These are phyloP conservation scores for Rousettus madagascariensis DNA, from an alignment of 2,797 vertebrate genomes.

Conservation along the genomic window DNA sequence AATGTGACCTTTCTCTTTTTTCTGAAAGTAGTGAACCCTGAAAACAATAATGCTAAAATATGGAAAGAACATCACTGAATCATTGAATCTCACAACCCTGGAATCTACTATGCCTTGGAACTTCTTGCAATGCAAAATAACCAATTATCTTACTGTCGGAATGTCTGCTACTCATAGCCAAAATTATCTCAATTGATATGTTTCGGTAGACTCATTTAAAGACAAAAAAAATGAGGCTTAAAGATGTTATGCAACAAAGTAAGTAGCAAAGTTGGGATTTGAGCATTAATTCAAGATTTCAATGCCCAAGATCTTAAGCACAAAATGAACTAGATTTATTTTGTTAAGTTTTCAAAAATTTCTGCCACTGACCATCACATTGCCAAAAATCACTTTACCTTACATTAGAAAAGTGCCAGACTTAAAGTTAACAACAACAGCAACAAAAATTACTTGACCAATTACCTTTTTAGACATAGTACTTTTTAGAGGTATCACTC, in stretches of 20 bases:
- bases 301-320: not conserved
- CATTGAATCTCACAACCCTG: not conserved
- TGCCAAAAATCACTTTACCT: conserved; percentile 2
- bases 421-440: not conserved
- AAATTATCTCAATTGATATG: not conserved
- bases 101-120: not conserved
- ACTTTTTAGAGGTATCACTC: not conserved
- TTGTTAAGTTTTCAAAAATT: not conserved
- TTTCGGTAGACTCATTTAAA: not conserved
- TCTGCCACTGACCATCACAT: not conserved
- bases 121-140: not conserved
- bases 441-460: not conserved
- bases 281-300: not conserved
- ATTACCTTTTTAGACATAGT: not conserved
- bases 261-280: not conserved
- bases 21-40: not conserved
- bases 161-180: not conserved
- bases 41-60: not conserved
- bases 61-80: not conserved
- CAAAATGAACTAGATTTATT: not conserved
- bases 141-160: not conserved
- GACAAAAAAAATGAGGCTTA: not conserved
- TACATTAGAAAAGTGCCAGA: not conserved
- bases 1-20: not conserved
- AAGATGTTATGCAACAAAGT: not conserved